phyloP scores from a whole-genome alignment of 2,113 vertebrate genomes.

The Aplodontia rufa region DNA sequence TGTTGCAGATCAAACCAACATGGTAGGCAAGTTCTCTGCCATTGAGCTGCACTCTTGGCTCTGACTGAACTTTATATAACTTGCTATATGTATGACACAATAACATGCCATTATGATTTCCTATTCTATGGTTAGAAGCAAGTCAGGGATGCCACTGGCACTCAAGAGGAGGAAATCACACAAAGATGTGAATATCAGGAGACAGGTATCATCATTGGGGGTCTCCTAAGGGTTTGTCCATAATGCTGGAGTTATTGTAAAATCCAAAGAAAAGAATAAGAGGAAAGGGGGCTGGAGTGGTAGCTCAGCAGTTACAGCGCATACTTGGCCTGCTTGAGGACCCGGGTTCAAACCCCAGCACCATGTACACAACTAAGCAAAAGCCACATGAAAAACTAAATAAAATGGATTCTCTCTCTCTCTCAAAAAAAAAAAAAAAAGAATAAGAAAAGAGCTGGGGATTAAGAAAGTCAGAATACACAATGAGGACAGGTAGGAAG shows the following conservation, averaged over 20 bases:
- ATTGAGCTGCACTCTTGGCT: neutral
- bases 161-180: neutral
- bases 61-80: neutral
- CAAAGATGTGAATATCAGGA: neutral
- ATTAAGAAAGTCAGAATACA: neutral
- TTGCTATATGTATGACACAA: neutral
- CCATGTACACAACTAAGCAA: no score
- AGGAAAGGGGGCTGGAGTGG: no score
- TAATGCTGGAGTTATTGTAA: neutral
- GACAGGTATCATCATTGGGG: neutral
- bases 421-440: no score
- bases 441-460: neutral
- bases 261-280: neutral
- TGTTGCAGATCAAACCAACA: neutral
- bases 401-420: no score
- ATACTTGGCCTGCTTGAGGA: no score
- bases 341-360: no score
- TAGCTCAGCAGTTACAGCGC: no score
- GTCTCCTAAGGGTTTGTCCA: neutral
- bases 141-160: neutral
- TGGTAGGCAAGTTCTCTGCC: neutral
- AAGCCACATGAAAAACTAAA: no score
- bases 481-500: neutral
- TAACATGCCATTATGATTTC: neutral
- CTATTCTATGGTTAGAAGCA: neutral